Conservation (phyloP, 2,113 vertebrate species). For the Pseudonaja textilis region DNA sequence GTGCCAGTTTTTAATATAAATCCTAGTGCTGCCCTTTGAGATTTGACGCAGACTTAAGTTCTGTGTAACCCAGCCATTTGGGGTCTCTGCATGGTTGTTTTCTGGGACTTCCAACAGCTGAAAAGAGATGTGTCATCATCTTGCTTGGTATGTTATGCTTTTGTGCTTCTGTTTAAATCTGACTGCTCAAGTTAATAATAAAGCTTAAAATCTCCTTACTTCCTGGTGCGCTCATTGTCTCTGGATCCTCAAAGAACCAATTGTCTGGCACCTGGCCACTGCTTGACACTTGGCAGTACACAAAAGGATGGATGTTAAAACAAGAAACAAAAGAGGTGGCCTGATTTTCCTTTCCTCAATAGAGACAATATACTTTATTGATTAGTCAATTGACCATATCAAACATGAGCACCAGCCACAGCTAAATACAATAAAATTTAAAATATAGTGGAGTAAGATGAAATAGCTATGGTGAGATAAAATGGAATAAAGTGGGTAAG, state of each 20-base stretch:
- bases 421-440: not conserved
- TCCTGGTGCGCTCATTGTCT: not conserved
- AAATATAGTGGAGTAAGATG: not conserved
- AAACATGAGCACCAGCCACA: not conserved
- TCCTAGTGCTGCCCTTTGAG: not conserved
- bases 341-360: not conserved
- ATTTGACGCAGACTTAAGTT: not conserved
- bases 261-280: not conserved
- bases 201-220: not conserved
- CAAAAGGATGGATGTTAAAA: not conserved
- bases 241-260: not conserved
- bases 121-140: not conserved
- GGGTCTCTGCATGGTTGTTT: not conserved
- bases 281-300: not conserved
- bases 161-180: not conserved
- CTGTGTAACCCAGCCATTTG: not conserved
- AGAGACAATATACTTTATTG: not conserved
- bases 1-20: not conserved
- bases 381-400: not conserved
- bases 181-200: not conserved
- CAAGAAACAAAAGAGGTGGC: not conserved
- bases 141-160: not conserved
- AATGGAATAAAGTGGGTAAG: not conserved
- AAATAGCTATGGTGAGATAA: not conserved
- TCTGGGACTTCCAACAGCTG: not conserved